A percentile compares a stretch with the other conserved stretches of the same genome.
These are phyloP conservation scores for Gambelia wislizenii DNA, from an alignment of 2,797 vertebrate genomes.

Conservation along the genomic window DNA sequence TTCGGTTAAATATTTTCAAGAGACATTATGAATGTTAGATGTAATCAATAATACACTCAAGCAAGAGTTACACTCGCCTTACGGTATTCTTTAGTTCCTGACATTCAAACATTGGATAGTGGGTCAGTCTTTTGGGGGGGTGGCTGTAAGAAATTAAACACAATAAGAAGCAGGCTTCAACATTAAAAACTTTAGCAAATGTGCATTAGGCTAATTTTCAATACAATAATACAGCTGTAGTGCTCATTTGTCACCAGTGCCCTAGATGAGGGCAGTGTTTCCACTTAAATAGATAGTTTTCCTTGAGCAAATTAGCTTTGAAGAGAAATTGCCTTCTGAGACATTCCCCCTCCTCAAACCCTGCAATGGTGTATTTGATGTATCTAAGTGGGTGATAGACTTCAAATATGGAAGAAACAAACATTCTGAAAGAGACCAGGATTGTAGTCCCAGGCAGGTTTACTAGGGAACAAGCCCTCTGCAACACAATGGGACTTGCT, in stretches of 20 bases:
- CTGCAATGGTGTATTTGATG: too few relatives aligned
- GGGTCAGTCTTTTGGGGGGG: neutral
- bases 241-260: neutral
- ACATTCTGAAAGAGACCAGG: too few relatives aligned
- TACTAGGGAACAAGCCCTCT: neutral
- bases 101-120: neutral
- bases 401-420: neutral
- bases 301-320: neutral
- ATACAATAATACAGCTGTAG: neutral
- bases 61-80: conserved; percentile 45
- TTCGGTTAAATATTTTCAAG: conserved; percentile 74
- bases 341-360: too few relatives aligned
- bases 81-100: neutral
- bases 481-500: too few relatives aligned
- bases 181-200: neutral
- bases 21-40: conserved; percentile 55
- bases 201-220: neutral
- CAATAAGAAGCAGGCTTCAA: neutral
- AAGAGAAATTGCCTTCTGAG: neutral
- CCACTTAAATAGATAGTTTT: neutral
- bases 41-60: conserved; percentile 72
- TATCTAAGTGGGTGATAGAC: neutral
- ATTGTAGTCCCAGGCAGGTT: neutral
- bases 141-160: neutral
- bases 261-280: neutral